These are phyloP conservation scores for Buathra laborator DNA, from an alignment of 2,888 invertebrate genomes.

Conservation along the genomic window DNA sequence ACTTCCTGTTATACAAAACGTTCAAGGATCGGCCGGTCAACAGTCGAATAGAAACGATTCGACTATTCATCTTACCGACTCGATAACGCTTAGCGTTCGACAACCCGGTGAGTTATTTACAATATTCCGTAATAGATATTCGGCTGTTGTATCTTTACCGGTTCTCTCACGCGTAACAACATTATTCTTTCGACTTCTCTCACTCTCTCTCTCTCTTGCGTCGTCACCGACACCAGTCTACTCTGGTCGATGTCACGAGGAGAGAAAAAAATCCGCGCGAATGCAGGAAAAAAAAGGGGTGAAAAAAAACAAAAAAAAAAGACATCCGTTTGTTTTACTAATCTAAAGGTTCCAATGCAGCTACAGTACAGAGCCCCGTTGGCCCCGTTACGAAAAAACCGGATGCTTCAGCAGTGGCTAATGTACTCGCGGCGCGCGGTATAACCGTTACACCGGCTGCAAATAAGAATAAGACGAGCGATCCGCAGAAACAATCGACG, in stretches of 20 bases:
- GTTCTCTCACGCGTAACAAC: background rate
- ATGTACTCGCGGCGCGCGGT: constrained; percentile 91
- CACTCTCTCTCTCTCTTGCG: constrained; percentile 12
- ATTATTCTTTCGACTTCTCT: background rate
- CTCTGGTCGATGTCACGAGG: constrained; percentile 46
- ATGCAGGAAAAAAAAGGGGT: constrained; percentile 2
- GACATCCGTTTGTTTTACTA: constrained; percentile 66
- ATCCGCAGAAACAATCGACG: constrained; percentile 80
- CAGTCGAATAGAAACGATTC: constrained; percentile 84
- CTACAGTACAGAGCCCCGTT: constrained; percentile 80
- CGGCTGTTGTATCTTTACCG: background rate
- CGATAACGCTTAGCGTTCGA: constrained; percentile 89
- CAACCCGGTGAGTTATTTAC: constrained; percentile 81
- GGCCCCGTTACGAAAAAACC: constrained; percentile 86
- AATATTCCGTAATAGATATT: no score
- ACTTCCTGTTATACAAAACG: constrained; percentile 91
- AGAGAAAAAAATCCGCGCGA: constrained; percentile 21
- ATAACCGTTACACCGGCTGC: constrained; percentile 91
- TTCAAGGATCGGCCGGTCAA: constrained; percentile 87
- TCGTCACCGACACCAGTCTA: constrained; percentile 26
- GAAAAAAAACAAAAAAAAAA: constrained; percentile 34
- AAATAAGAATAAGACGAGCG: constrained; percentile 83
- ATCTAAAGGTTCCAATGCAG: constrained; percentile 83
- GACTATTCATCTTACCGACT: constrained; percentile 90
- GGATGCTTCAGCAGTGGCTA: constrained; percentile 92